A percentile compares a stretch with the other conserved stretches of the same genome.
Evolutionary conservation across 2,888 invertebrate genomes (phyloP).

Genomic region (Eupsilia transversa): DNA sequence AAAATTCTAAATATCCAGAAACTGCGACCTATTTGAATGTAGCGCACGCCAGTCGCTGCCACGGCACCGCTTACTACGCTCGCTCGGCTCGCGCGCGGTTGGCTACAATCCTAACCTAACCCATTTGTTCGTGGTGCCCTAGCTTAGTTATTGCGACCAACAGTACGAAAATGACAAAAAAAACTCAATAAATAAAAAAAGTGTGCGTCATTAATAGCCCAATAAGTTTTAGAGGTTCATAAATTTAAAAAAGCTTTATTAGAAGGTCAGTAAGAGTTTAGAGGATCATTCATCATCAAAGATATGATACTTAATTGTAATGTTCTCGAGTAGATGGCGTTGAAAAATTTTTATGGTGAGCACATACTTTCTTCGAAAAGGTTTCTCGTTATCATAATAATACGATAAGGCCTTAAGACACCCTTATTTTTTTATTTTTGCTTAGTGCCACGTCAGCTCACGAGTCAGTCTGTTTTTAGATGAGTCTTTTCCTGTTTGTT

Average conservation of each 20-base stretch:
- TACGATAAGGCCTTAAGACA: conserved; percentile 62
- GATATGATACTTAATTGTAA: conserved; percentile 61
- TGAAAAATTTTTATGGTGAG: conserved; percentile 60
- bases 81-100: no score
- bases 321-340: conserved; percentile 49
- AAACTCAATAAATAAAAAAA: no score
- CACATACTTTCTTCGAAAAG: conserved; percentile 56
- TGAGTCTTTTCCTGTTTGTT: conserved; percentile 61
- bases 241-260: no score
- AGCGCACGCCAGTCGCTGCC: neutral
- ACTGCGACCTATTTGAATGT: neutral
- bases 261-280: no score
- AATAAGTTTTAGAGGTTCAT: no score
- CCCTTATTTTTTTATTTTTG: conserved; percentile 64
- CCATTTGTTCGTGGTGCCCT: no score
- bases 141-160: no score
- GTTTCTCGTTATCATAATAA: conserved; percentile 68
- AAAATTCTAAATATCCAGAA: neutral
- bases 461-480: conserved; percentile 59
- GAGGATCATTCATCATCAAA: no score
- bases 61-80: neutral
- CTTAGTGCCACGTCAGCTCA: conserved; percentile 56
- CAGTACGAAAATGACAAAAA: no score
- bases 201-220: no score
- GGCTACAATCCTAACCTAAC: no score